phyloP scores from a whole-genome alignment of 2,113 vertebrate species.

The Columba livia region DNA sequence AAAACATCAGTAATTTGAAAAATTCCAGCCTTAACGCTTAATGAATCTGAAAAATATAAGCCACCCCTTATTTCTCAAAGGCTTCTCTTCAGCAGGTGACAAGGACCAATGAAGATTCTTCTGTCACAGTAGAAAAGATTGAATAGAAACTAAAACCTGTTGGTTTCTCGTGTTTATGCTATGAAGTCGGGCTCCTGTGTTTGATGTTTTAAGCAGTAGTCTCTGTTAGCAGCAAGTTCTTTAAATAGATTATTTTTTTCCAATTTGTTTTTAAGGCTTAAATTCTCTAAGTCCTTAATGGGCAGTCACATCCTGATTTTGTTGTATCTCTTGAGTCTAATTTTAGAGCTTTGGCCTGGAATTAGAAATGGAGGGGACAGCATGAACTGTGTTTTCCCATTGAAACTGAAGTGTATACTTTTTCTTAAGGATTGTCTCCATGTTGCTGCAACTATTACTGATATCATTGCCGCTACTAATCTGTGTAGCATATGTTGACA shows the following conservation, averaged over 20 bases:
- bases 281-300: background rate
- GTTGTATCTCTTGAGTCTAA: background rate
- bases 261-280: background rate
- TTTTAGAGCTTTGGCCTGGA: background rate
- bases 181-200: background rate
- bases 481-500: background rate
- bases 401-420: background rate
- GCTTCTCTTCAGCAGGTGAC: background rate
- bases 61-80: background rate
- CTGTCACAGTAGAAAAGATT: background rate
- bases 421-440: background rate
- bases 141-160: background rate
- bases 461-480: constrained; percentile 19
- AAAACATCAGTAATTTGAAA: background rate
- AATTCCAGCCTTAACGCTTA: background rate
- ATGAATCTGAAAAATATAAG: background rate
- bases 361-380: background rate
- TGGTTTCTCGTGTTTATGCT: background rate
- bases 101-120: background rate
- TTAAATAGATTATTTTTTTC: background rate
- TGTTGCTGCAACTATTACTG: background rate
- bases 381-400: background rate
- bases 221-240: background rate
- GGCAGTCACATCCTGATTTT: background rate
- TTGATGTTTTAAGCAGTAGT: background rate